Evolutionary conservation across 2,888 invertebrate genomes (phyloP), one percentile per base, ranked within the genome.

Genomic region (Melitaea athalia): DNA sequence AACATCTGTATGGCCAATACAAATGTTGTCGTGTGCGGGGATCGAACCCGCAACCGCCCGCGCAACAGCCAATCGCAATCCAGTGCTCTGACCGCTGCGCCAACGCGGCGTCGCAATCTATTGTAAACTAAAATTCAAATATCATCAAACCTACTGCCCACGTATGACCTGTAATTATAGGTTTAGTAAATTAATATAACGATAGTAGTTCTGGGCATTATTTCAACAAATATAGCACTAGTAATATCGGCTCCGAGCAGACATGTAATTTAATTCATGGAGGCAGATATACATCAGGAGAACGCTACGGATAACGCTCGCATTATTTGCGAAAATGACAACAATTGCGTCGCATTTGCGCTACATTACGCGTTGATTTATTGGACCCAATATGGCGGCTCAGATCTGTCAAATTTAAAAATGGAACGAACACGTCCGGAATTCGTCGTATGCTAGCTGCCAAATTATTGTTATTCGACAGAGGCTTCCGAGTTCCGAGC

Each of bases 391-490:
- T 74, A 78, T 79, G 78, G 81, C 79, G 78, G 74, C 69, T 72
- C 85, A 86, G 85, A 86, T 81, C 88, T 91, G 90, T 92, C 91
- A 91, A 91, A 89, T 92, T 92, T 91, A 91, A 92, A 92, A 92
- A 91, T 88, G 87, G 85, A 88, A 86, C 87, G 85, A 87, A 89
- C 87, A 86, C 88, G 87, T 88, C 86, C 86, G 86, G 88, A 88
- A 88, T 89, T 87, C 77, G 84, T 85, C 86, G 88, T 87, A 88
- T 86, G 85, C 83, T 86, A 83, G 84, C 83, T 88, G 88, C 89
- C 89, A 91, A 91, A 91, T 90, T 89, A 92, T 91, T 92, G 87
- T 90, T 90, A 91, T 92, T 91, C 90, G 85, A 79, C 81, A 79
- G 84, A 84, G 85, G 84, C 77, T 68, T 76, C 72, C 77, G 71